Evolutionary conservation across 2,113 vertebrate genomes (phyloP).

Genomic region (Promerops cafer): DNA sequence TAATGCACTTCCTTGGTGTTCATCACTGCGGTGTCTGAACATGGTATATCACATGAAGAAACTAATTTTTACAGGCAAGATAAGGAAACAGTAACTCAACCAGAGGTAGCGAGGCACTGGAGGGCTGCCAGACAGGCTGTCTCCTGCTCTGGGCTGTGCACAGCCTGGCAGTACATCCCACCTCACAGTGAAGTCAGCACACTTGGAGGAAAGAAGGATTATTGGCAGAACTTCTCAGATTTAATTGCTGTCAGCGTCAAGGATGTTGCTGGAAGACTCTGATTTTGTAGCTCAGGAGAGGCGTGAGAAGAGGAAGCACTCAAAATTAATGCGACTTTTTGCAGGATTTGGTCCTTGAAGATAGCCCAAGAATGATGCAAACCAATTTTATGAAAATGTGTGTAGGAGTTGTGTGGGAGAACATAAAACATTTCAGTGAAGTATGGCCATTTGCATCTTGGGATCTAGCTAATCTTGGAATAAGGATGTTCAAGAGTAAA

Average conservation of each 20-base stretch:
- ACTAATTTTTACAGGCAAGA: not conserved
- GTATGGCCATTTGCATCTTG: not conserved
- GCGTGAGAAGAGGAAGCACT: not conserved
- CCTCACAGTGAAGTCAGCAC: not conserved
- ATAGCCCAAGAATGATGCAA: not conserved
- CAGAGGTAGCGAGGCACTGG: accelerated
- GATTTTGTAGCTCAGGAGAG: not conserved
- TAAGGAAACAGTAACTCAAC: not conserved
- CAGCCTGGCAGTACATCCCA: not conserved
- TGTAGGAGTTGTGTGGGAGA: not conserved
- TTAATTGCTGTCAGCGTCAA: not conserved
- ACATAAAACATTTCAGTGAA: not conserved
- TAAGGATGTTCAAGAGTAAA: not conserved
- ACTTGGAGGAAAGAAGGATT: not conserved
- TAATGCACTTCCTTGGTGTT: not conserved
- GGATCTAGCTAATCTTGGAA: not conserved
- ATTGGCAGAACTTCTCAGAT: not conserved
- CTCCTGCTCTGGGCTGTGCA: not conserved
- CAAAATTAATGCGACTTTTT: not conserved
- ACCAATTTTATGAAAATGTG: not conserved
- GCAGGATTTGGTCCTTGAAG: not conserved
- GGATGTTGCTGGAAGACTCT: not conserved
- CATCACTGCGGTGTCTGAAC: not conserved
- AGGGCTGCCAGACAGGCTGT: not conserved
- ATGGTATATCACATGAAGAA: not conserved